Conservation (phyloP, 2,797 vertebrate species). For the Apogon hyalosoma region DNA sequence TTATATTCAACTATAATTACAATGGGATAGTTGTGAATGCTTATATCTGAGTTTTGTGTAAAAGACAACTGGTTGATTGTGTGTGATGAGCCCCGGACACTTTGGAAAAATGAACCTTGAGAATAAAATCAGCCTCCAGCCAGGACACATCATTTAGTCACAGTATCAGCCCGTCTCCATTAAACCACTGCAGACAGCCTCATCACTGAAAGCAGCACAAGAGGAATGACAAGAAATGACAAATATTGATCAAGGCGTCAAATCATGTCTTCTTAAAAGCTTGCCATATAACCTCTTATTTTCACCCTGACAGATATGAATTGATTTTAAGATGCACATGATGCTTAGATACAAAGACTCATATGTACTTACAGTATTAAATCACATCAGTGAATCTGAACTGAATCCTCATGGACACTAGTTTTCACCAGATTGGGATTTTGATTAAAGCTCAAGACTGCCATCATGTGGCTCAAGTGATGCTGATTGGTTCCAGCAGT, state of each 20-base stretch:
- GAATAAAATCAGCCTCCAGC: constrained; percentile 58
- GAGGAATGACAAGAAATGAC: constrained; percentile 46
- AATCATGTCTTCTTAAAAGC: constrained; percentile 35
- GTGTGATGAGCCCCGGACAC: constrained; percentile 29
- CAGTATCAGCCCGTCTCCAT: constrained; percentile 56
- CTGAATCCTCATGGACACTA: not conserved
- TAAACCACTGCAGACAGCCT: constrained; percentile 61
- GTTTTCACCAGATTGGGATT: not conserved
- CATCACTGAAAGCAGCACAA: constrained; percentile 37
- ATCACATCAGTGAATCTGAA: constrained; percentile 16
- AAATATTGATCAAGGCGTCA: constrained; percentile 66
- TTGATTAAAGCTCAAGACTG: constrained; percentile 51
- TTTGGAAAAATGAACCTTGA: constrained; percentile 37
- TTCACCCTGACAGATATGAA: constrained; percentile 28
- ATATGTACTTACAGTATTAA: constrained; percentile 8
- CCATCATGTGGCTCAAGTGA: constrained; percentile 54
- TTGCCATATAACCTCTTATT: not conserved
- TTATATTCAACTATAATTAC: constrained; percentile 12
- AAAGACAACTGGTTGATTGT: constrained; percentile 19
- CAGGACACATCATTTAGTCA: constrained; percentile 57
- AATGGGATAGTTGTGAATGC: constrained; percentile 13
- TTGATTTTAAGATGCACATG: constrained; percentile 10
- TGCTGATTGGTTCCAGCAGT: not conserved
- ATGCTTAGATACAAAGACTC: not conserved
- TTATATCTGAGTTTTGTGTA: constrained; percentile 32